These are phyloP conservation scores for Micrasema minimum DNA, from an alignment of 1,140 invertebrate species.

Conservation along the genomic window DNA sequence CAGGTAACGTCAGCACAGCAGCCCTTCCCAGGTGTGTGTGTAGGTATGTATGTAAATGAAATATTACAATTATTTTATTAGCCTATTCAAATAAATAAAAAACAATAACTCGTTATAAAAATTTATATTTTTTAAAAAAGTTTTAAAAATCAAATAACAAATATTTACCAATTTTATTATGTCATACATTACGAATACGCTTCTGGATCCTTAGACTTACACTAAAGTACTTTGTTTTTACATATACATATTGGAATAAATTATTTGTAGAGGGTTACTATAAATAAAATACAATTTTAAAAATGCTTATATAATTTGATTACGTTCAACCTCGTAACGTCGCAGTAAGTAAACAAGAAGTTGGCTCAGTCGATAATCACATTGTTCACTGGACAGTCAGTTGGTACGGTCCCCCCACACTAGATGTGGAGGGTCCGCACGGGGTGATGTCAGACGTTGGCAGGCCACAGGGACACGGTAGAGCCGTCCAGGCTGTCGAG, in stretches of 20 bases:
- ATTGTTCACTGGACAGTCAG: conserved; percentile 6
- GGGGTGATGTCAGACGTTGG: conserved; percentile 49
- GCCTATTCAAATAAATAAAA: too few relatives aligned
- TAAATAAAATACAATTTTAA: conserved; percentile 29
- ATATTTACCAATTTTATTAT: conserved; percentile 9
- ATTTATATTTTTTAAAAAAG: conserved; percentile 19
- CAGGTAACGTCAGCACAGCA: too few relatives aligned
- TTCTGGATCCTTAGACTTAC: not conserved
- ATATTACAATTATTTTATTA: too few relatives aligned
- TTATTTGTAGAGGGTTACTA: conserved; percentile 20
- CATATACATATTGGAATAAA: conserved; percentile 19
- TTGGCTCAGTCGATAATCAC: conserved; percentile 17
- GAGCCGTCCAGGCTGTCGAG: conserved; percentile 82
- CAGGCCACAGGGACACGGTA: conserved; percentile 56
- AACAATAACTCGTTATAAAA: too few relatives aligned
- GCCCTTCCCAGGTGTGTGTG: too few relatives aligned
- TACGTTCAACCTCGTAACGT: not conserved
- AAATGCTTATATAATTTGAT: conserved; percentile 14
- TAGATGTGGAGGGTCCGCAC: conserved; percentile 47
- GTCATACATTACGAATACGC: conserved; percentile 16
- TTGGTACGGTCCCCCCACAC: not conserved
- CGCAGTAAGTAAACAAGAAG: not conserved
- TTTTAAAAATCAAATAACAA: conserved; percentile 25
- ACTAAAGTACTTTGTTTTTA: conserved; percentile 15
- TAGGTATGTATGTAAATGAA: too few relatives aligned